Percentiles rank a stretch among this genome's conserved stretches.
These are phyloP conservation scores for Apocrypta bakeri DNA, from an alignment of 1,140 invertebrate genomes.

Conservation along the genomic window DNA sequence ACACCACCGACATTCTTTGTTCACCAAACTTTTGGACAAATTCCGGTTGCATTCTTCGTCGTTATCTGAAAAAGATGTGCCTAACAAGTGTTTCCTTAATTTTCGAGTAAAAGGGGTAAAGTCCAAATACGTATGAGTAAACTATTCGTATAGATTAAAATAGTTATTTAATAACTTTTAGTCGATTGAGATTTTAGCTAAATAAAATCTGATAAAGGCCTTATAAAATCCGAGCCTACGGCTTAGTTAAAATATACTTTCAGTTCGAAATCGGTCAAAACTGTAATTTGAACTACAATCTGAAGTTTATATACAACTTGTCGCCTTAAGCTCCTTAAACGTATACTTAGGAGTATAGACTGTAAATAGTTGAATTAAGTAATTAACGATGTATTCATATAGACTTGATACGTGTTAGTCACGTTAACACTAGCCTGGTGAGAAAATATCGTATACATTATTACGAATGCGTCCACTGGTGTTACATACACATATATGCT, in stretches of 20 bases:
- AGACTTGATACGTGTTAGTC: slow-evolving; percentile 5
- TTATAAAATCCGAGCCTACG: not conserved
- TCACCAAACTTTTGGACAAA: not conserved
- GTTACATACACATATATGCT: slow-evolving; percentile 49
- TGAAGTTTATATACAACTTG: not conserved
- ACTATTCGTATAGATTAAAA: not conserved
- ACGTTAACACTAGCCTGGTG: not conserved
- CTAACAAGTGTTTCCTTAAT: slow-evolving; percentile 15
- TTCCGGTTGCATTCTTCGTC: not conserved
- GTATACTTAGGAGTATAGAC: slow-evolving; percentile 38
- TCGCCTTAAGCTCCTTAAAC: not conserved
- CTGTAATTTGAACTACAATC: not conserved
- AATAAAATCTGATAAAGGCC: not conserved
- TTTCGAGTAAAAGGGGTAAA: not conserved
- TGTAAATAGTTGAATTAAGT: slow-evolving; percentile 60
- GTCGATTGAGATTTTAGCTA: not conserved
- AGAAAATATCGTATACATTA: slow-evolving; percentile 1
- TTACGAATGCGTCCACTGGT: slow-evolving; percentile 10
- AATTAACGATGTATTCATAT: slow-evolving; percentile 26
- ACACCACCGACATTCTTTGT: not conserved
- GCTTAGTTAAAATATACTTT: not conserved
- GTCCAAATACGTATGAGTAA: not conserved
- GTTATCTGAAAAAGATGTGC: slow-evolving; percentile 17
- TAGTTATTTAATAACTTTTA: not conserved
- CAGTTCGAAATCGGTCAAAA: not conserved